Base-by-base conservation (phyloP, 2,888 invertebrate genomes). In the Criorhina ranunculi region DNA sequence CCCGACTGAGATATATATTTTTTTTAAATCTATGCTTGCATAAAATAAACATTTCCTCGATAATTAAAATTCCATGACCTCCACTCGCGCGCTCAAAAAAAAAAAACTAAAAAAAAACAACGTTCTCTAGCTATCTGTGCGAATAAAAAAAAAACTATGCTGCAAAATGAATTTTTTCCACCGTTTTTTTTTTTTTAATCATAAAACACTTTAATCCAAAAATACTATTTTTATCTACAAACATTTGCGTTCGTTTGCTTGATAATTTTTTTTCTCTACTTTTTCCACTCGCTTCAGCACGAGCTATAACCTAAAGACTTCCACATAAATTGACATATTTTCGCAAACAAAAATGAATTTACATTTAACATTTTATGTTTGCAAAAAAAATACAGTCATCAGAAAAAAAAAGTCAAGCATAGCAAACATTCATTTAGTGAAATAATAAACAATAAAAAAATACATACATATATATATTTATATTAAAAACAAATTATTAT, bases 41-140 rank as follows among this genome's bases (percentile, higher is more conserved):
- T 31, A 29, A 49, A 72, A 35, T 59, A 70, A 33, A 49, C 17
- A 46, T 1, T 60, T 37, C 31, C 15, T 57, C 76, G 57, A 57
- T 66, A 66, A 66, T 57, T 57, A 76, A 49, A 46, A 49, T 37
- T 37, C 46, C 66, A 57, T 76, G 66, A 37, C 49, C 57, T 76
- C 37, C 33, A 44, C 44, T 55, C 60, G 53, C 19, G 62, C 62
- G n/a, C n/a, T n/a, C 42, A 44, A 53, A 66, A 75, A 53, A 37
- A 66, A 55, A 4, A 19, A 44, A 24, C 4, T 17, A 46, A 17
- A 11, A 19, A 17, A 19, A 59, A 60, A 49, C 5, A 62, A 55
- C 5, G 15, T n/a, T 42, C 12, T 44, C 33, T 19, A 1, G 1
- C 24, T 24, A 3, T 24, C 24, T 24, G 24, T 24, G 49, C 31